phyloP scores from a whole-genome alignment of 1,140 invertebrate species.

The Trichogramma pretiosum region DNA sequence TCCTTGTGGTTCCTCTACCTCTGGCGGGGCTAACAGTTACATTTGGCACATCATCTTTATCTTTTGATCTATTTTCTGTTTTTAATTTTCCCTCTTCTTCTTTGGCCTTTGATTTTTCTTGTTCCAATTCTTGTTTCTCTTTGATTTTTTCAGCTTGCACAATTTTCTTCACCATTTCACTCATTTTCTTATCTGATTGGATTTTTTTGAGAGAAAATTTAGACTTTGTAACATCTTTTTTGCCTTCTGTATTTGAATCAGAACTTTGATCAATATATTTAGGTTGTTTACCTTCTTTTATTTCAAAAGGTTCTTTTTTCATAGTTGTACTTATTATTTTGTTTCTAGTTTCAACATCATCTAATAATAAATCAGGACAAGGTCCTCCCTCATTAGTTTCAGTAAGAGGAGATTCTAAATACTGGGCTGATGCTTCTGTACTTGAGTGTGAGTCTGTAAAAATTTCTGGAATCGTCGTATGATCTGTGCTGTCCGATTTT shows the following conservation, averaged over 20 bases:
- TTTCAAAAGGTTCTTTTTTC: slow-evolving; percentile 20
- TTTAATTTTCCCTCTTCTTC: slow-evolving; percentile 30
- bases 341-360: slow-evolving; percentile 31
- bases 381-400: slow-evolving; percentile 37
- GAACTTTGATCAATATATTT: slow-evolving; percentile 41
- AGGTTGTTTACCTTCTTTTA: slow-evolving; percentile 28
- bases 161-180: slow-evolving; percentile 27
- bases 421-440: slow-evolving; percentile 39
- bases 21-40: slow-evolving; percentile 28
- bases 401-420: slow-evolving; percentile 38
- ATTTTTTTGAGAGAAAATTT: slow-evolving; percentile 15
- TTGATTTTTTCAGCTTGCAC: slow-evolving; percentile 25
- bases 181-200: slow-evolving; percentile 15
- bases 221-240: not conserved
- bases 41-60: slow-evolving; percentile 27
- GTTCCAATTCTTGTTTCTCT: not conserved
- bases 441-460: slow-evolving; percentile 38
- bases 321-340: not conserved
- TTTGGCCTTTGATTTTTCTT: slow-evolving; percentile 23
- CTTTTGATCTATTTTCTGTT: slow-evolving; percentile 31
- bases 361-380: slow-evolving; percentile 34
- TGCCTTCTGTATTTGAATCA: slow-evolving; percentile 7
- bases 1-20: not conserved
- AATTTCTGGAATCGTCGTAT: slow-evolving; percentile 36
- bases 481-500: slow-evolving; percentile 37